These are phyloP conservation scores for Stenchaetothrips biformis DNA, from an alignment of 2,888 invertebrate species.

Conservation along the genomic window DNA sequence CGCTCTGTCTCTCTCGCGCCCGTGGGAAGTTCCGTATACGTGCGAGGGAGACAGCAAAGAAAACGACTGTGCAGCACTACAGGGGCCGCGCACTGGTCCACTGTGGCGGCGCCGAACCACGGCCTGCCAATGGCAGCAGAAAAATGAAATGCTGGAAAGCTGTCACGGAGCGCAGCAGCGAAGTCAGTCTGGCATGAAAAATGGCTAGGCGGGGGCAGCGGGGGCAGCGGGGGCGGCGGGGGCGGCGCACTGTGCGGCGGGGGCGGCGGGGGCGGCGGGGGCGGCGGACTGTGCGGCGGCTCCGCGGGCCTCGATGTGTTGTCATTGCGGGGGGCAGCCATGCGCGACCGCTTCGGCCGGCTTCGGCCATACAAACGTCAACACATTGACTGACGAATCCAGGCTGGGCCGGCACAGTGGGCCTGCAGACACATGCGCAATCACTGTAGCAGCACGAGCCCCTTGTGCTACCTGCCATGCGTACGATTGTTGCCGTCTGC, in stretches of 20 bases:
- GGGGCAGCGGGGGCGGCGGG: neutral
- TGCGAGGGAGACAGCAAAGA: too few species aligned
- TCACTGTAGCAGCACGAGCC: constrained; percentile 20
- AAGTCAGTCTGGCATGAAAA: neutral
- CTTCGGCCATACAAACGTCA: constrained; percentile 21
- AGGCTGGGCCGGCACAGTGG: too few species aligned
- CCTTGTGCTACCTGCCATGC: neutral
- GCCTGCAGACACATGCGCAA: neutral
- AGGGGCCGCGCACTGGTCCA: too few species aligned
- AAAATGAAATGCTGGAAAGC: neutral
- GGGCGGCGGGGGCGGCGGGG: neutral
- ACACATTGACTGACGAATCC: constrained; percentile 19
- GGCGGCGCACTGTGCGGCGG: neutral
- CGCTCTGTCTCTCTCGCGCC: too few species aligned
- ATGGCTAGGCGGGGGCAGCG: neutral
- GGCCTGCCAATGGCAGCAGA: too few species aligned
- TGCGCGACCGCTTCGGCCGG: neutral
- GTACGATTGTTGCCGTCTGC: neutral
- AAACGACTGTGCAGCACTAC: too few species aligned
- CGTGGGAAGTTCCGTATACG: too few species aligned
- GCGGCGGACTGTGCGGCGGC: neutral
- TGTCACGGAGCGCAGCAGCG: neutral
- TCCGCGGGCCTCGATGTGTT: constrained; percentile 1
- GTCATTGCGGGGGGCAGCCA: constrained; percentile 14
- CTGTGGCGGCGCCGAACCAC: too few species aligned